Evolutionary conservation across 2,888 invertebrate genomes (phyloP), one percentile per base, ranked within the genome.

Genomic region (Neoaliturus tenellus): DNA sequence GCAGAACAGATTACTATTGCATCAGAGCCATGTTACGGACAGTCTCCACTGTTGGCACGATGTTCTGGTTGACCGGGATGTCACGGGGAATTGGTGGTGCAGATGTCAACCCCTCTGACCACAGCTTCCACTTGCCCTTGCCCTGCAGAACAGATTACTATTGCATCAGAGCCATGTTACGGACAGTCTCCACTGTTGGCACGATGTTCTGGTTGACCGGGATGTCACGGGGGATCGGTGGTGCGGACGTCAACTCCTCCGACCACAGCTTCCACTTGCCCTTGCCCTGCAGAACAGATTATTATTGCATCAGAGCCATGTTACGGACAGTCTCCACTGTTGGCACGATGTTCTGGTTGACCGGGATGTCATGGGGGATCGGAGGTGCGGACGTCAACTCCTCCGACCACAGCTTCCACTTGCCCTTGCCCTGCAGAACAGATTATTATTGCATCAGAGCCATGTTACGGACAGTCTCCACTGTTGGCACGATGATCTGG

Each of bases 141-240:
- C 95, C 98, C 95, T 89, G 88, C 87, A 86, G n/a, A n/a, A n/a
- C n/a, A n/a, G n/a, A n/a, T n/a, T n/a, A n/a, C n/a, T n/a, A n/a
- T n/a, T 94, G 94, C 91, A 98, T 95, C 0, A 99, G 90, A 0
- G 95, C 95, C 17, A 95, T 93, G 89, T 96, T 96, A 48, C 98
- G 93, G 0, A 98, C 94, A 0, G 97, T 98, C 91, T 98, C 98
- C 33, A 96, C 93, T 0, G 98, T 99, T 0, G 97, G 96, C 17
- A 99, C 98, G 83, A 98, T 95, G 87, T 99, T 98, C 91, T 98
- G 98, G 91, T 98, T 98, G 58, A 98, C 98, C 0, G 97, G 95
- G 62, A 98, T 95, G 88, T 99, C 98, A 81, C 97, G 92, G 3
- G 97, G 96, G 87, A 98, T 96, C 0, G 96, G 92, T 0, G 96